A percentile compares a stretch with the other conserved stretches of the same genome.
Conservation (phyloP, 2,797 vertebrate genomes). For the Enteromius argenteus region DNA sequence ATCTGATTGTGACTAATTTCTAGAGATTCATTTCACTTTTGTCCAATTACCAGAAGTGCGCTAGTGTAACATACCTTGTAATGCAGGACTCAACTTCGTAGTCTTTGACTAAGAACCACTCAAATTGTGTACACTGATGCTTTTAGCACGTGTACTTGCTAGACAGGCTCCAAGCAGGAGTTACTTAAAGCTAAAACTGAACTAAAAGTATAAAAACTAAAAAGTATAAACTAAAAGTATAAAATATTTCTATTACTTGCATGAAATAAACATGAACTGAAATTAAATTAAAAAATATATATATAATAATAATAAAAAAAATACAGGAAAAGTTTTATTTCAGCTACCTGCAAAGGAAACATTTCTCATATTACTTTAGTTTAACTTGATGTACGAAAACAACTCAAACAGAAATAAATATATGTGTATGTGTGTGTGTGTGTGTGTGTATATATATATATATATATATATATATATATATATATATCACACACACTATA, state of each 20-base stretch:
- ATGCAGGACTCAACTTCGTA: neutral
- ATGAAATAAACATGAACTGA: neutral
- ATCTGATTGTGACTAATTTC: conserved; percentile 57
- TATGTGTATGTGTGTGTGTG: neutral
- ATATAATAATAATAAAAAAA: neutral
- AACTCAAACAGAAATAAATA: neutral
- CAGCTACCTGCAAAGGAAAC: neutral
- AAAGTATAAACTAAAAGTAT: neutral
- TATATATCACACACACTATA: neutral
- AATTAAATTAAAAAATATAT: neutral
- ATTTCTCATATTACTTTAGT: neutral
- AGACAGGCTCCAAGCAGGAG: neutral
- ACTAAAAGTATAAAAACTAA: too few relatives aligned
- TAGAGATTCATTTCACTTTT: conserved; percentile 8
- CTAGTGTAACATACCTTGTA: neutral
- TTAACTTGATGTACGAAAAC: neutral
- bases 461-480: too few relatives aligned
- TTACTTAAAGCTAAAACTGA: neutral
- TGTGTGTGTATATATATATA: too few relatives aligned
- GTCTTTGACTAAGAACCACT: neutral
- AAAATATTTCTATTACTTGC: neutral
- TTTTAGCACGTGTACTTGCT: neutral
- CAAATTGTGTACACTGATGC: neutral
- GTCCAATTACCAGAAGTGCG: conserved; percentile 36
- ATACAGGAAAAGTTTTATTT: neutral